Evolutionary conservation across 2,888 invertebrate species (phyloP).

Genomic region (Peribatodes rhomboidaria): DNA sequence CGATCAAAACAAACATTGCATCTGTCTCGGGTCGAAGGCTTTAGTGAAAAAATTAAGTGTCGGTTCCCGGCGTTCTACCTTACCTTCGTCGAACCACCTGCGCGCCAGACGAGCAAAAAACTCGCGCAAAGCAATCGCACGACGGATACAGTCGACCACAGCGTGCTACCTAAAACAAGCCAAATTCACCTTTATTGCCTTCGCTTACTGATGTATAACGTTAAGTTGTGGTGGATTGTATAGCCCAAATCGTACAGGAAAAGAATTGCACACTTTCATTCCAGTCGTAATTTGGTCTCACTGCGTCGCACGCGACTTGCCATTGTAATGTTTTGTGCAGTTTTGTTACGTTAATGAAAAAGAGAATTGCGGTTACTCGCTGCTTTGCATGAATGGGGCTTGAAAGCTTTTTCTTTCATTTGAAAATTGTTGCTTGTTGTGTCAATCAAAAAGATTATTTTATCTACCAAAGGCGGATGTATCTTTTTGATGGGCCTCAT

Average conservation of each 20-base stretch:
- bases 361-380: constrained; percentile 44
- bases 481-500: too few species aligned
- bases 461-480: too few species aligned
- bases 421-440: constrained; percentile 23
- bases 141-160: constrained; percentile 45
- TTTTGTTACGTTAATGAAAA: constrained; percentile 53
- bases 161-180: constrained; percentile 30
- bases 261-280: constrained; percentile 63
- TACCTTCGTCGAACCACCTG: constrained; percentile 68
- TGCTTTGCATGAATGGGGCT: constrained; percentile 40
- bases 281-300: constrained; percentile 52
- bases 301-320: constrained; percentile 51
- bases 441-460: constrained; percentile 7
- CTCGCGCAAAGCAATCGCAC: constrained; percentile 65
- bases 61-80: constrained; percentile 58
- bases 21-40: constrained; percentile 62
- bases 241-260: constrained; percentile 57
- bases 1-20: constrained; percentile 69
- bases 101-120: constrained; percentile 79
- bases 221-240: constrained; percentile 14
- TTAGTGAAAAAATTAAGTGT: constrained; percentile 64
- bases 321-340: constrained; percentile 49
- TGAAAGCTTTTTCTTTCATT: constrained; percentile 36
- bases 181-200: constrained; percentile 39
- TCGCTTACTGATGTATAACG: constrained; percentile 15